phyloP scores from a whole-genome alignment of 1,140 invertebrate genomes.

The Daktulosphaira vitifoliae region DNA sequence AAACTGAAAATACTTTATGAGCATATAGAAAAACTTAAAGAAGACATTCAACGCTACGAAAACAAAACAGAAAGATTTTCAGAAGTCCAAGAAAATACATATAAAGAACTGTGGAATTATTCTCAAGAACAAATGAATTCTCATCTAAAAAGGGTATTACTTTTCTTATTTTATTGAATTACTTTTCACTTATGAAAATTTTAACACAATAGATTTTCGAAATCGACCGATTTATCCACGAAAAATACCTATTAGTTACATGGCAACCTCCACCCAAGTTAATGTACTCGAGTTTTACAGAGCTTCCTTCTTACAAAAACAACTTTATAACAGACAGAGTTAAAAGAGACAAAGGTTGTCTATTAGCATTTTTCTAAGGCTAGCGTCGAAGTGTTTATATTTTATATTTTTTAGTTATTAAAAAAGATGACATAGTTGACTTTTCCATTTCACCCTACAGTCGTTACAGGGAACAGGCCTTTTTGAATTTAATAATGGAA shows the following conservation, averaged over 20 bases:
- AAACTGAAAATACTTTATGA: neutral
- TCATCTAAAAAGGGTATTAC: neutral
- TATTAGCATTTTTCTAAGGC: no score
- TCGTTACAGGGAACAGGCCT: neutral
- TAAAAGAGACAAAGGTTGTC: neutral
- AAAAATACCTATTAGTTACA: slow-evolving; percentile 57
- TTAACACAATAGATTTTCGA: slow-evolving; percentile 53
- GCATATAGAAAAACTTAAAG: slow-evolving; percentile 10
- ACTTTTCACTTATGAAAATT: slow-evolving; percentile 35
- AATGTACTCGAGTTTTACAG: neutral
- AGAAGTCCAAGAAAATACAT: slow-evolving; percentile 18
- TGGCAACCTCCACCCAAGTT: slow-evolving; percentile 51
- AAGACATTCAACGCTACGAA: slow-evolving; percentile 8
- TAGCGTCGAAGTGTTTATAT: no score
- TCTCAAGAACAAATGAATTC: slow-evolving; percentile 1
- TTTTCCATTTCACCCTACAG: no score
- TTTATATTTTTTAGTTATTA: no score
- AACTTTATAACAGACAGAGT: neutral
- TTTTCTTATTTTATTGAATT: no score
- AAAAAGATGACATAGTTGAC: no score
- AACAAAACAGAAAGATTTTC: slow-evolving; percentile 11
- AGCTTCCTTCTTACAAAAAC: slow-evolving; percentile 3
- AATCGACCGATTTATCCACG: slow-evolving; percentile 57
- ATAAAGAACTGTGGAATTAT: slow-evolving; percentile 16
- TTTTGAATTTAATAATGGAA: slow-evolving; percentile 3